Conservation (phyloP, 2,888 invertebrate genomes). For the Erebia aethiops region DNA sequence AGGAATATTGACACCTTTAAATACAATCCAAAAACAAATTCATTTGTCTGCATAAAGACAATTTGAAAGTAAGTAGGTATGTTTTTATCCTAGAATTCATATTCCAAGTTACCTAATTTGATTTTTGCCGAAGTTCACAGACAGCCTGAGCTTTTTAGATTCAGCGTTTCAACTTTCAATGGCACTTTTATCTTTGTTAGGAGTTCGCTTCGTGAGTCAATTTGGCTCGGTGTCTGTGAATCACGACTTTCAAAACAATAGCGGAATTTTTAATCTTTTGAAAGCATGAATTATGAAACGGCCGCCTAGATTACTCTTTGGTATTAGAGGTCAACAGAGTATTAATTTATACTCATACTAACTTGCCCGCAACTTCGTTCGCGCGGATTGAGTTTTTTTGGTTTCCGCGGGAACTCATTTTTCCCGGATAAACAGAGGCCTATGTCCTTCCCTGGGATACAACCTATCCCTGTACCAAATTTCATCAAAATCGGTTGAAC, state of each 20-base stretch:
- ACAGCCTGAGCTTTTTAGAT: slow-evolving; percentile 57
- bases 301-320: too few relatives aligned
- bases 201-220: slow-evolving; percentile 37
- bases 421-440: too few relatives aligned
- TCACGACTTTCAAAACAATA: slow-evolving; percentile 13
- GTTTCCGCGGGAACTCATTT: too few relatives aligned
- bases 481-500: too few relatives aligned
- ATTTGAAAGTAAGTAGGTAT: not conserved
- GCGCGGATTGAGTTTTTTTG: too few relatives aligned
- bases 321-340: too few relatives aligned
- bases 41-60: not conserved
- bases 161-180: slow-evolving; percentile 54
- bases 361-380: too few relatives aligned
- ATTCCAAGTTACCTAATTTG: slow-evolving; percentile 66
- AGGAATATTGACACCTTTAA: too few relatives aligned
- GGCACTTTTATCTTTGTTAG: slow-evolving; percentile 51
- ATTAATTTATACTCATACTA: too few relatives aligned
- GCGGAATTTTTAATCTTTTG: not conserved
- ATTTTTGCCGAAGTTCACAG: slow-evolving; percentile 67
- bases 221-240: slow-evolving; percentile 25
- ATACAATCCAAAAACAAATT: not conserved
- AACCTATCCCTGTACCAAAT: too few relatives aligned
- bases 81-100: not conserved
- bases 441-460: too few relatives aligned
- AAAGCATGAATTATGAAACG: not conserved